Percentiles rank a stretch among this genome's conserved stretches.
phyloP scores from a whole-genome alignment of 2,797 vertebrate genomes.

The Tapirus indicus region DNA sequence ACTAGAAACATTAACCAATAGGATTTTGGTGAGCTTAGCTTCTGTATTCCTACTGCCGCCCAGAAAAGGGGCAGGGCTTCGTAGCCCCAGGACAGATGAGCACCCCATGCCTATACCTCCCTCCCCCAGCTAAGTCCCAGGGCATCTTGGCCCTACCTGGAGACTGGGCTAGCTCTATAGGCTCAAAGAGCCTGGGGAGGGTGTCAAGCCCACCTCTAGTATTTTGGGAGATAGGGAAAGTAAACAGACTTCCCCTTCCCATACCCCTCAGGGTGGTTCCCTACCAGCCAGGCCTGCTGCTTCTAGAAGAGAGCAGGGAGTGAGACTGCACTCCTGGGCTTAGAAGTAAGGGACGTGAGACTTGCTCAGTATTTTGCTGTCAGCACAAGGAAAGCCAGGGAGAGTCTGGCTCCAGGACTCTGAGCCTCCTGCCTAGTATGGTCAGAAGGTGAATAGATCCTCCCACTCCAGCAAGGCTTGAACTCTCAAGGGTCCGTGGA shows the following conservation, averaged over 20 bases:
- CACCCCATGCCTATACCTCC: constrained; percentile 71
- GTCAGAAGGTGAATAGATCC: not conserved
- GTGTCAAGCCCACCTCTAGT: constrained; percentile 66
- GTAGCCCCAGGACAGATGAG: constrained; percentile 57
- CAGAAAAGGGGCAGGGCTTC: constrained; percentile 60
- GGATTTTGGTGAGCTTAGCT: constrained; percentile 80
- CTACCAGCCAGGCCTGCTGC: constrained; percentile 49
- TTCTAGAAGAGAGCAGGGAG: constrained; percentile 81
- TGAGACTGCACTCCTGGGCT: constrained; percentile 67
- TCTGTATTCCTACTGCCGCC: constrained; percentile 76
- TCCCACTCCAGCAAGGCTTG: not conserved
- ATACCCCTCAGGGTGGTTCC: constrained; percentile 75
- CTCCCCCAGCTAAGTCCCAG: constrained; percentile 45
- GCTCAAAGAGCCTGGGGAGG: constrained; percentile 80
- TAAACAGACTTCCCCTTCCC: constrained; percentile 55
- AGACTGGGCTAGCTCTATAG: constrained; percentile 74
- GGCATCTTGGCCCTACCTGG: constrained; percentile 24
- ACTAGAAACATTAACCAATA: constrained; percentile 63
- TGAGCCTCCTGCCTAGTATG: not conserved
- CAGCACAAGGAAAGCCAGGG: not conserved
- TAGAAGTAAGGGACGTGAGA: not conserved
- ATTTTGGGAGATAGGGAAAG: constrained; percentile 78
- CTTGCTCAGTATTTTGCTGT: not conserved
- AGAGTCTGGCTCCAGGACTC: not conserved
- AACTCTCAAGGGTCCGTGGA: not conserved